Conservation (phyloP, 2,113 vertebrate species). For the Phrynosoma platyrhinos region DNA sequence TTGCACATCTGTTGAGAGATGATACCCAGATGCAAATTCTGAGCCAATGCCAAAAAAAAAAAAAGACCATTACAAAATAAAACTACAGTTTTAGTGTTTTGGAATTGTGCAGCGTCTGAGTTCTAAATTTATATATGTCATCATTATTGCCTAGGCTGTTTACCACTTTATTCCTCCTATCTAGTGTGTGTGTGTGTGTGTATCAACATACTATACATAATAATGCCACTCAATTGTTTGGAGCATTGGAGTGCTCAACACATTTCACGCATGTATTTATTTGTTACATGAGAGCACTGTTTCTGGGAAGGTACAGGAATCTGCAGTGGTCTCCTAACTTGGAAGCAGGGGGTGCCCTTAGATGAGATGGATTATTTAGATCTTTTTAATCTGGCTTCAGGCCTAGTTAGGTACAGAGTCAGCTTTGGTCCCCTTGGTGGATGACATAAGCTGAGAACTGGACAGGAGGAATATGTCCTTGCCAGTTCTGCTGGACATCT, state of each 20-base stretch:
- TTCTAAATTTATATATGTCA: background rate
- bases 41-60: slow-evolving; percentile 3
- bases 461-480: too few relatives aligned
- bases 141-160: background rate
- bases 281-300: background rate
- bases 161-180: background rate
- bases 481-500: too few relatives aligned
- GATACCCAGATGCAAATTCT: slow-evolving; percentile 31
- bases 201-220: background rate
- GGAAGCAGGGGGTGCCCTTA: too few relatives aligned
- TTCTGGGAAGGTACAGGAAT: background rate
- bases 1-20: slow-evolving; percentile 20
- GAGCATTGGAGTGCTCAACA: background rate
- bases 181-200: background rate
- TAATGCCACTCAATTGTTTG: background rate
- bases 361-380: too few relatives aligned
- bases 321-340: too few relatives aligned
- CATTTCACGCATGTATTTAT: background rate
- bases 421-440: too few relatives aligned
- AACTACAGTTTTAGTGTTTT: background rate
- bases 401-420: too few relatives aligned
- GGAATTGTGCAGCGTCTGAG: background rate
- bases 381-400: too few relatives aligned
- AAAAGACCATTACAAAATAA: background rate
- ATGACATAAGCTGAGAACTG: too few relatives aligned